Evolutionary conservation across 1,140 invertebrate genomes (phyloP), one percentile per base, ranked within the genome.

Genomic region (Papilio polyxenes): DNA sequence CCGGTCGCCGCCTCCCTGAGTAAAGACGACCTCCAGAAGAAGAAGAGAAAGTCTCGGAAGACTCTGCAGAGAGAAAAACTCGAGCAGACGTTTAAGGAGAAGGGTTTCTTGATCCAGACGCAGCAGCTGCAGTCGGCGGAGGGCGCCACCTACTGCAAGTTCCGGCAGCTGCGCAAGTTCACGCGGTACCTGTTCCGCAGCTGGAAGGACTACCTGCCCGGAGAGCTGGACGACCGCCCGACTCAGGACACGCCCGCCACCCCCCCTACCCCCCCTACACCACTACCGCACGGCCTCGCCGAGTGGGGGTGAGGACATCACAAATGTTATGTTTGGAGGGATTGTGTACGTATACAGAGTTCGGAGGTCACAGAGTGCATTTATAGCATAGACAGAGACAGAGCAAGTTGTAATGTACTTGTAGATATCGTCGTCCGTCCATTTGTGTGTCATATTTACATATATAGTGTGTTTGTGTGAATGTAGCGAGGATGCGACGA

Each of bases 101-200:
- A 98, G 89, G 98, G 98, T 0, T 98, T 98, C 87, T 93, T 98
- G 11, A 98, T 98, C 74, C 98, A 99, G 89, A 99, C 98, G 0
- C 98, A 98, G 90, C 98, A 98, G 88, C 91, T 98, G 48, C 97
- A 98, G 90, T 98, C 98, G 0, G 98, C 98, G 0, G 98, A 98
- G 91, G 98, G 98, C 0, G 98, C 98, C 0, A 98, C 98, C 0
- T 99, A 98, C 88, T 99, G 98, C 92, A 99, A 99, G 92, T 99
- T 99, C 89, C 95, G 98, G 65, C 98, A 98, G 88, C 92, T 99
- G 13, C 95, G 98, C 82, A 99, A 98, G 90, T 98, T 98, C 87
- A 99, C 98, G 0, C 95, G 98, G 48, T 99, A 99, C 91, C 95
- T 98, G 65, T 98, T 98, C 86, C 95, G 98, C 80, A 98, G 97